A percentile compares a stretch with the other conserved stretches of the same genome.
phyloP scores from a whole-genome alignment of 2,888 invertebrate species.

The Sipha maydis region DNA sequence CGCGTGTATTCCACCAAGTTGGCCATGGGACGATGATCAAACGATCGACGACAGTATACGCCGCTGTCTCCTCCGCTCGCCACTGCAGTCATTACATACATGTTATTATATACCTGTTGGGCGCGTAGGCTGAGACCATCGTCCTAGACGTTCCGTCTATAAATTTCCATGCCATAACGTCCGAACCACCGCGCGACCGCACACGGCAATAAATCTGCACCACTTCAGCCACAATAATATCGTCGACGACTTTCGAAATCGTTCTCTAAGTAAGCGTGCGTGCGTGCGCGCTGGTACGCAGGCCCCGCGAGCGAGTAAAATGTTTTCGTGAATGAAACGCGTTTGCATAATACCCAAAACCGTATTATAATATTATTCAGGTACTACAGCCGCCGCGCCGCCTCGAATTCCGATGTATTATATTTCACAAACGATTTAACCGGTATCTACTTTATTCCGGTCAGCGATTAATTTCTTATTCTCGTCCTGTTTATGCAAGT shows the following conservation, averaged over 20 bases:
- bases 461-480: background rate
- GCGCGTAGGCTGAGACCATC: too few species aligned
- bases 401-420: background rate
- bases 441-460: constrained; percentile 1
- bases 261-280: background rate
- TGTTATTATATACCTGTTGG: too few species aligned
- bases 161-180: too few species aligned
- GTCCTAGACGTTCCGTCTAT: too few species aligned
- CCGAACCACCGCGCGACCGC: too few species aligned
- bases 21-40: constrained; percentile 18
- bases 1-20: background rate
- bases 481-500: background rate
- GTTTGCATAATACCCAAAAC: constrained; percentile 27
- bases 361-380: background rate
- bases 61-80: background rate
- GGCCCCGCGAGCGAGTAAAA: background rate
- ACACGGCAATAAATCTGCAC: background rate
- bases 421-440: constrained; percentile 24
- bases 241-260: background rate
- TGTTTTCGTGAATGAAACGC: constrained; percentile 47
- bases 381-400: background rate
- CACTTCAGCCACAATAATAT: background rate
- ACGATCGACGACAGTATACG: background rate
- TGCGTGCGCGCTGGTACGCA: background rate
- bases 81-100: too few species aligned